phyloP scores from a whole-genome alignment of 1,140 invertebrate species.

The Ceratina australensis region DNA sequence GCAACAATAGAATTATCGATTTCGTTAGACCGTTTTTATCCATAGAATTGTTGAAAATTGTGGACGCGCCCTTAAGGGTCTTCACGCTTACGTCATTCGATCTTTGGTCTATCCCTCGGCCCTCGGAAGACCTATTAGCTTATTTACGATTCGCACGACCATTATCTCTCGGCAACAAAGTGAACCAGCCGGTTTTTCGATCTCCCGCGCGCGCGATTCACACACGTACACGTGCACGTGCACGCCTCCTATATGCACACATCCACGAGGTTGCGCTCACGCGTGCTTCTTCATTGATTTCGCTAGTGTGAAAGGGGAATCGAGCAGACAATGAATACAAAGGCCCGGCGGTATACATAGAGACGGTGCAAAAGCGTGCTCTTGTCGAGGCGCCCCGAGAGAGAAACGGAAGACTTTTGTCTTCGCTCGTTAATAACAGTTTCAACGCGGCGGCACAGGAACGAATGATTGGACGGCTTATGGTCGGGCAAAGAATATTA shows the following conservation, averaged over 20 bases:
- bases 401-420: constrained; percentile 57
- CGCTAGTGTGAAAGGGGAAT: constrained; percentile 59
- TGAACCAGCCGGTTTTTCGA: constrained; percentile 68
- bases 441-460: constrained; percentile 18
- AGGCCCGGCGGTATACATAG: constrained; percentile 47
- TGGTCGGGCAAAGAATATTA: constrained; percentile 39
- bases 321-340: constrained; percentile 62
- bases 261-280: not conserved
- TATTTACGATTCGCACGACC: constrained; percentile 68
- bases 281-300: constrained; percentile 47
- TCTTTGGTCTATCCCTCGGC: constrained; percentile 53
- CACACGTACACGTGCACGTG: not conserved
- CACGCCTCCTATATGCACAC: not conserved
- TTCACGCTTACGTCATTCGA: constrained; percentile 63
- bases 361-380: constrained; percentile 18
- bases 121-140: constrained; percentile 66
- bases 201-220: constrained; percentile 19
- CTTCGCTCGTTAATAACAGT: constrained; percentile 62
- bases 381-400: constrained; percentile 35
- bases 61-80: constrained; percentile 52
- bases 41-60: constrained; percentile 29
- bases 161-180: constrained; percentile 67
- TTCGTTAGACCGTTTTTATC: not conserved
- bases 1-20: not conserved
- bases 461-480: constrained; percentile 38